These are phyloP conservation scores for Neomorphus geoffroyi DNA, from an alignment of 2,797 vertebrate genomes.

Conservation along the genomic window DNA sequence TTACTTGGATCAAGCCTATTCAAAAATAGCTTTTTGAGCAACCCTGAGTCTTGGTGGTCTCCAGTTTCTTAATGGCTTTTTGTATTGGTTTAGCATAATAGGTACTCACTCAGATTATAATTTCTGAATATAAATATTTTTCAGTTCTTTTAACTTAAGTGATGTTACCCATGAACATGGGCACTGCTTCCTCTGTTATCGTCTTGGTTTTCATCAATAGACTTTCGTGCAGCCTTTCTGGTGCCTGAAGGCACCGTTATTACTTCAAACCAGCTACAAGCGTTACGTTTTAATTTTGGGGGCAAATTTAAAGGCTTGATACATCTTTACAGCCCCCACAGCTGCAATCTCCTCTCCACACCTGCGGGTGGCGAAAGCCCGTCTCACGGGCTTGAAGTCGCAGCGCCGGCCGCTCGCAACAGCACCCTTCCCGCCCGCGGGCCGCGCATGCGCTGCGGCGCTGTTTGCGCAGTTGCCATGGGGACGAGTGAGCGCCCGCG, in stretches of 20 bases:
- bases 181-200: background rate
- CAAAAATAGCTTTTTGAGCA: background rate
- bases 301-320: background rate
- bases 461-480: slow-evolving; percentile 68
- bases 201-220: background rate
- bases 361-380: no score
- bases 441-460: background rate
- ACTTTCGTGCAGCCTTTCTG: background rate
- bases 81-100: background rate
- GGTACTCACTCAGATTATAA: background rate
- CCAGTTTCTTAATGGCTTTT: background rate
- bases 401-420: no score
- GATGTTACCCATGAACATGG: background rate
- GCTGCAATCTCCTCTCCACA: background rate
- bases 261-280: background rate
- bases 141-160: background rate
- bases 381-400: no score
- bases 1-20: background rate
- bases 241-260: background rate
- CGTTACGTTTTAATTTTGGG: background rate
- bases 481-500: background rate
- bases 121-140: background rate
- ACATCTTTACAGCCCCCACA: background rate
- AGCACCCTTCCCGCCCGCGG: no score
- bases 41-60: background rate